Conservation (phyloP, 2,797 vertebrate species). For the Coilia nasus region DNA sequence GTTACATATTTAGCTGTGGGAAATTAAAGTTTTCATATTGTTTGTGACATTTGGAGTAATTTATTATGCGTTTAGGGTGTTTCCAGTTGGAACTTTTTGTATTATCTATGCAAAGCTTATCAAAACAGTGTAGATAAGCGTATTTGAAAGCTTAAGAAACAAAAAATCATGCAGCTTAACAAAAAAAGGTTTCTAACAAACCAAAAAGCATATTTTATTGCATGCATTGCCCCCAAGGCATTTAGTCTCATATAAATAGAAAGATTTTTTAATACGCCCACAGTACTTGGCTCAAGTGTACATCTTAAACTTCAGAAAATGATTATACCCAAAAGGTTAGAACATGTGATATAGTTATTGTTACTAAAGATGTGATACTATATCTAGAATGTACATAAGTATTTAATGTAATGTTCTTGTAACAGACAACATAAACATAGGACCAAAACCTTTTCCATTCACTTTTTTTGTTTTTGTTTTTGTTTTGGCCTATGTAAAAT, state of each 20-base stretch:
- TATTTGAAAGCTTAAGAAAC: slow-evolving; percentile 35
- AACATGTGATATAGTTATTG: too few relatives aligned
- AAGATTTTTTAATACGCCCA: not conserved
- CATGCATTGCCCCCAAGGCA: not conserved
- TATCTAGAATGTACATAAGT: slow-evolving; percentile 75
- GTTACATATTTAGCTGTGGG: slow-evolving; percentile 54
- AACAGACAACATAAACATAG: slow-evolving; percentile 46
- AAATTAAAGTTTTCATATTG: slow-evolving; percentile 62
- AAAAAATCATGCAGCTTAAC: slow-evolving; percentile 31
- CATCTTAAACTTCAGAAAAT: not conserved
- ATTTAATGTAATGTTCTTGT: slow-evolving; percentile 37
- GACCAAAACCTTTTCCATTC: slow-evolving; percentile 53
- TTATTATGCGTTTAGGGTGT: slow-evolving; percentile 26
- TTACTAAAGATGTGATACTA: slow-evolving; percentile 44
- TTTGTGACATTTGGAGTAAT: slow-evolving; percentile 21
- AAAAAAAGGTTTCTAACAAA: slow-evolving; percentile 27
- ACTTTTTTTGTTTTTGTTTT: not conserved
- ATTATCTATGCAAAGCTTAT: slow-evolving; percentile 75
- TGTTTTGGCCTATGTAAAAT: not conserved
- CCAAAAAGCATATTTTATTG: slow-evolving; percentile 13
- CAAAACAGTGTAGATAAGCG: slow-evolving; percentile 56
- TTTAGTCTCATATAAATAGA: not conserved
- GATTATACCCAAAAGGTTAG: not conserved
- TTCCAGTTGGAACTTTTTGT: slow-evolving; percentile 41
- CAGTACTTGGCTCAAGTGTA: not conserved